Evolutionary conservation across 1,140 invertebrate species (phyloP).

Genomic region (Cydia pomonella): DNA sequence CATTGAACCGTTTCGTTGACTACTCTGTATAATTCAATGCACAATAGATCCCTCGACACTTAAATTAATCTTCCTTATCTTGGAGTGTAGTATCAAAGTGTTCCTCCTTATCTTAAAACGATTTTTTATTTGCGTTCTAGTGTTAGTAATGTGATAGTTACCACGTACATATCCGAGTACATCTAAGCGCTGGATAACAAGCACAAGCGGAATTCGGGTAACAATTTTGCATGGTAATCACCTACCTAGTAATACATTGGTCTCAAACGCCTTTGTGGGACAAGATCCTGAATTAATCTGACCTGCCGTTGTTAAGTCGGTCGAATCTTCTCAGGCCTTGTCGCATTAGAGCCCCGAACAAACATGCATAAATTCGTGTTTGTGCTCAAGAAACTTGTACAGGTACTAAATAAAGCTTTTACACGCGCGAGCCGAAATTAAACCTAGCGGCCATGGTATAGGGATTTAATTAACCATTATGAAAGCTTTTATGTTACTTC

Average conservation of each 20-base stretch:
- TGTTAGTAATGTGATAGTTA: too few relatives aligned
- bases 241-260: slow-evolving; percentile 5
- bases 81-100: too few relatives aligned
- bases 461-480: too few relatives aligned
- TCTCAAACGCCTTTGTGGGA: neutral
- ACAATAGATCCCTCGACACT: too few relatives aligned
- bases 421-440: neutral
- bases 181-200: neutral
- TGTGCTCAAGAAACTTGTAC: neutral
- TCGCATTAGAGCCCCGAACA: slow-evolving; percentile 13
- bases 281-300: slow-evolving; percentile 3
- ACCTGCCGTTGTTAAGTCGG: slow-evolving; percentile 1
- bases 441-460: neutral
- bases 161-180: too few relatives aligned
- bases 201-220: neutral
- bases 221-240: neutral
- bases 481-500: neutral
- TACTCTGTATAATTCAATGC: too few relatives aligned
- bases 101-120: too few relatives aligned
- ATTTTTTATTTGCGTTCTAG: too few relatives aligned
- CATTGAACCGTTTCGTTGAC: too few relatives aligned
- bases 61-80: too few relatives aligned
- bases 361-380: slow-evolving; percentile 14
- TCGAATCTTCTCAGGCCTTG: slow-evolving; percentile 5
- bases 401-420: neutral